Base-by-base conservation (phyloP, 2,797 vertebrate genomes). In the Florisuga fusca region DNA sequence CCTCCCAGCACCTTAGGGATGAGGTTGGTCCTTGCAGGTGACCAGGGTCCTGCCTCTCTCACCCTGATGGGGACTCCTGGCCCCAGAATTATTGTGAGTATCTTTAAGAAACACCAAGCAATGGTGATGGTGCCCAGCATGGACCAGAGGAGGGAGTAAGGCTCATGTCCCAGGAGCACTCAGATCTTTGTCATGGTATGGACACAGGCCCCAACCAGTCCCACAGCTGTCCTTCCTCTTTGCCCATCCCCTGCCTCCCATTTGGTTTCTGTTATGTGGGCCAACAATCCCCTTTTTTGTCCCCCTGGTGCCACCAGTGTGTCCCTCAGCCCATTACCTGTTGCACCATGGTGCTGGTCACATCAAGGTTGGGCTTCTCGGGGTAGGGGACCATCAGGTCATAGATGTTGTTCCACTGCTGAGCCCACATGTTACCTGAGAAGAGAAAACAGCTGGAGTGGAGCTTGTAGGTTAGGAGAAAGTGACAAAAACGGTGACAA, bases 391-490 rank as follows among this genome's bases (percentile, higher is more conserved):
- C 97, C 98, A 99, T 99, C 98, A 99, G 96, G 75, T 97, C 96
- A 5, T 99, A 99, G 96, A 99, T 98, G 92, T 99, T 99, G 95
- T 99, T 99, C 99, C 99, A 99, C 67, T 98, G 98, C 97, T 99
- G 99, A 72, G 99, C 98, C 99, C 99, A 99, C 99, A 99, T 99
- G 94, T 99, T 98, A 93, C 99, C 99, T 99, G 96, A 66, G 91
- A 76, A 78, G 59, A 87, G 63, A 83, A 83, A 94, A 79, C 3
- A 96, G 43, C 25, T 41, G 29, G 36, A 84, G 21, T 23, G 64
- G 36, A 68, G 22, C 51, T 59, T 48, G 74, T 27, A 63, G 48
- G 22, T 54, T 7, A 3, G 53, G 19, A 81, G 7, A 59, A 61
- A 57, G 45, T 13, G 38, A 79, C 84, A 89, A 67, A 57, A 34